Evolutionary conservation across 2,888 invertebrate genomes (phyloP).

Genomic region (Norana najaformis): DNA sequence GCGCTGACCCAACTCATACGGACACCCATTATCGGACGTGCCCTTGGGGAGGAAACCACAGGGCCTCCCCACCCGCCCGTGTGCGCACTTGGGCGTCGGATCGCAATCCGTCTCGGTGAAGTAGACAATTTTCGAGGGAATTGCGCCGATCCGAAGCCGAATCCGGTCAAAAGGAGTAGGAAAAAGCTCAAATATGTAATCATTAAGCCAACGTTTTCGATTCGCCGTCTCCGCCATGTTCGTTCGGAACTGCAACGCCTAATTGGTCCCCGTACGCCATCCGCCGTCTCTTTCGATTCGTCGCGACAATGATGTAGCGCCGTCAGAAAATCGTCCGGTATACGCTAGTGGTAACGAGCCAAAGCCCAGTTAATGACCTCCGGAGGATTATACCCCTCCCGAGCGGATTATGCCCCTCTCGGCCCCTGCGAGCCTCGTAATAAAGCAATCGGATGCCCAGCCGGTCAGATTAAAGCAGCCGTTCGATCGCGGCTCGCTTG

Average conservation of each 20-base stretch:
- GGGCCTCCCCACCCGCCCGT: not conserved
- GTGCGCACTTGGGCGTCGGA: not conserved
- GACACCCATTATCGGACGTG: slow-evolving; percentile 4
- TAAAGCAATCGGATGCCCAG: slow-evolving; percentile 8
- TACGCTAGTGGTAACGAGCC: slow-evolving; percentile 7
- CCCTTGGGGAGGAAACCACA: not conserved
- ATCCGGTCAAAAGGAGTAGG: slow-evolving; percentile 5
- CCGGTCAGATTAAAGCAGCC: slow-evolving; percentile 9
- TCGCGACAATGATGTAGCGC: slow-evolving; percentile 13
- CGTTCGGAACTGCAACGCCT: not conserved
- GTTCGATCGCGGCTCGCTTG: not conserved
- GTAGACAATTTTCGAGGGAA: slow-evolving; percentile 6
- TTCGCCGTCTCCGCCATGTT: not conserved
- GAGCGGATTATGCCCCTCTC: slow-evolving; percentile 8
- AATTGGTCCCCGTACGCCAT: slow-evolving; percentile 17
- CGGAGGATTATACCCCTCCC: slow-evolving; percentile 5
- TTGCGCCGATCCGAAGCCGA: not conserved
- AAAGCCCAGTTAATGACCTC: slow-evolving; percentile 18
- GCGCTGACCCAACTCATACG: not conserved
- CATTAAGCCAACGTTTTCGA: slow-evolving; percentile 18
- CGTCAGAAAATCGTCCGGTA: slow-evolving; percentile 15
- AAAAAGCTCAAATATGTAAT: slow-evolving; percentile 25
- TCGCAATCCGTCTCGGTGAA: not conserved
- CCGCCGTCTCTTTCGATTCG: slow-evolving; percentile 1
- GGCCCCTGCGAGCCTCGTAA: not conserved